phyloP scores from a whole-genome alignment of 2,113 vertebrate species.

The Cryptomyrus ogoouensis region DNA sequence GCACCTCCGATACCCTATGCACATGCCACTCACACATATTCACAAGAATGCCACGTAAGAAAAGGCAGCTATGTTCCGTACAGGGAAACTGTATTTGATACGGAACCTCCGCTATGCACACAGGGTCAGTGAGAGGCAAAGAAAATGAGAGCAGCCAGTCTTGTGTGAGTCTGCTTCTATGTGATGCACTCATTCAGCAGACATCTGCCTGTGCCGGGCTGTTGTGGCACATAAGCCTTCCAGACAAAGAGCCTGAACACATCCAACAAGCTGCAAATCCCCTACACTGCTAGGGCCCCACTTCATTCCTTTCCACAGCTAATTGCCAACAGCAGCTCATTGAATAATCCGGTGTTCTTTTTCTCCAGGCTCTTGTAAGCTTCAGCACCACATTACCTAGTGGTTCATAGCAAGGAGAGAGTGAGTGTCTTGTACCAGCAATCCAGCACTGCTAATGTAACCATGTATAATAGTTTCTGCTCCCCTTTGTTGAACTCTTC shows the following conservation, averaged over 20 bases:
- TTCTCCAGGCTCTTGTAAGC: neutral
- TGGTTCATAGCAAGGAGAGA: neutral
- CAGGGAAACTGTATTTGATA: neutral
- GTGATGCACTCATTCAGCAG: neutral
- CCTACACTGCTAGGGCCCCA: constrained; percentile 54
- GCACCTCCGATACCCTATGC: neutral
- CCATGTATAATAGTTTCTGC: neutral
- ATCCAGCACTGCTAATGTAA: neutral
- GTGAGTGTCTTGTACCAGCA: neutral
- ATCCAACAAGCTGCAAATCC: constrained; percentile 63
- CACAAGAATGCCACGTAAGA: neutral
- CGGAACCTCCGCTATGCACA: neutral
- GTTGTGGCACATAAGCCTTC: constrained; percentile 51
- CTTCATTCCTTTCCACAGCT: constrained; percentile 33
- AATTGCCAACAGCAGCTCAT: neutral
- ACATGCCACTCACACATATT: neutral
- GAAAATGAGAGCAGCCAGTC: neutral
- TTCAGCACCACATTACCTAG: neutral
- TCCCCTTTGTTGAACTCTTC: neutral
- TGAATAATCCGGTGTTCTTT: neutral
- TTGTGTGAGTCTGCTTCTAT: neutral
- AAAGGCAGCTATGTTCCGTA: neutral
- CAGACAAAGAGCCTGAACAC: constrained; percentile 65
- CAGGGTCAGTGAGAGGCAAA: neutral
- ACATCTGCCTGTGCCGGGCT: constrained; percentile 29